phyloP scores from a whole-genome alignment of 2,113 vertebrate species.

The Rhabdornis inornatus region DNA sequence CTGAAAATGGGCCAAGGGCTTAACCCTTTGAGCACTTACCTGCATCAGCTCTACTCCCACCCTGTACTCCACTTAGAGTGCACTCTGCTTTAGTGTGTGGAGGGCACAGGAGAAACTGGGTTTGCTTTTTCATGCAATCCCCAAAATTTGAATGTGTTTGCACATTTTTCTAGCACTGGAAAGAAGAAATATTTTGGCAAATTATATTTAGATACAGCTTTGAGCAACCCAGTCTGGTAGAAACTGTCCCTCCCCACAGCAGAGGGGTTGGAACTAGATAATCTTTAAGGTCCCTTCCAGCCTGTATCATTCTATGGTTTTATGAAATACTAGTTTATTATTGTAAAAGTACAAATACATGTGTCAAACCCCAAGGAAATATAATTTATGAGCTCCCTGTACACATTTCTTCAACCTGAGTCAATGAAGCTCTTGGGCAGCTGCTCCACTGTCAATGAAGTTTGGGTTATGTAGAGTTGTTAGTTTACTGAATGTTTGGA shows the following conservation, averaged over 20 bases:
- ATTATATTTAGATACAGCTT: fast-evolving
- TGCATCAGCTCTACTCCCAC: neutral
- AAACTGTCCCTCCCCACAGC: neutral
- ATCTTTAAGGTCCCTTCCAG: neutral
- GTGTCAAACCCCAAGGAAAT: neutral
- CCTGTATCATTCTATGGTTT: neutral
- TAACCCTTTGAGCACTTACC: neutral
- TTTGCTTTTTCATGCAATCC: neutral
- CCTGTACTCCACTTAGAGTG: neutral
- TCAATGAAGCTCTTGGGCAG: neutral
- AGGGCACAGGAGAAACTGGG: neutral
- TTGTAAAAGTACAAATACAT: neutral
- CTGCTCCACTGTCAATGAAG: neutral
- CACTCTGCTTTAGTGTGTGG: neutral
- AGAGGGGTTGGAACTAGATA: neutral
- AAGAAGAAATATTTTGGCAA: neutral
- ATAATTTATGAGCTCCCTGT: neutral
- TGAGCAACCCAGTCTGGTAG: neutral
- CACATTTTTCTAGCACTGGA: neutral
- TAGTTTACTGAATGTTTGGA: neutral
- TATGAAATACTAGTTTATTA: neutral
- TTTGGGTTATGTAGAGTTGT: neutral
- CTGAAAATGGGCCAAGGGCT: neutral
- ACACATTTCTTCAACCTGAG: neutral
- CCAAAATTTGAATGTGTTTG: neutral